Evolutionary conservation across 2,797 vertebrate species (phyloP).

Genomic region (Melanogrammus aeglefinus): DNA sequence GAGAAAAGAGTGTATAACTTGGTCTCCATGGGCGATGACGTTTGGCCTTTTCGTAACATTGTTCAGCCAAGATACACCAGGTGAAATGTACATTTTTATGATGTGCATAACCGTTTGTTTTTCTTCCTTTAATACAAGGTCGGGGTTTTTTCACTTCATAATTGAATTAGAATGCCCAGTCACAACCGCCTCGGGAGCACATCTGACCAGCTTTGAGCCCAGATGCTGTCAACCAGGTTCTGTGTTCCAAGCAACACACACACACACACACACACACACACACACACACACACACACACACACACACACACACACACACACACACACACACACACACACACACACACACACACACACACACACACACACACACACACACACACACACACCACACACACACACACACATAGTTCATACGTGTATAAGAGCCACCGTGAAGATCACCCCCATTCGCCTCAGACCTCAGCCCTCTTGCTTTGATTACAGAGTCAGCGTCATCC

Average conservation of each 20-base stretch:
- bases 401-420: background rate
- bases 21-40: conserved; percentile 51
- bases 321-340: conserved; percentile 3
- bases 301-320: conserved; percentile 3
- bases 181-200: conserved; percentile 48
- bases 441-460: background rate
- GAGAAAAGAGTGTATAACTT: conserved; percentile 27
- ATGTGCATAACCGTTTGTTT: conserved; percentile 67
- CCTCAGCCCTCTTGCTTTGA: background rate
- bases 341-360: conserved; percentile 5
- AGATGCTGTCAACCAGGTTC: conserved; percentile 28
- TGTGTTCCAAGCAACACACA: conserved; percentile 2
- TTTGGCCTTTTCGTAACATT: conserved; percentile 48
- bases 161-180: conserved; percentile 64
- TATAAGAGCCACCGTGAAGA: background rate
- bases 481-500: conserved; percentile 18
- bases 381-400: conserved; percentile 3
- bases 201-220: conserved; percentile 36
- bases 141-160: conserved; percentile 52
- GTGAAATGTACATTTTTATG: conserved; percentile 70
- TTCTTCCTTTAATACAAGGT: conserved; percentile 62
- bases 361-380: no score
- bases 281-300: background rate
- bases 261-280: conserved; percentile 3
- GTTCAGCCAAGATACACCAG: conserved; percentile 62